Conservation (phyloP, 2,113 vertebrate genomes). For the Clinocottus analis region DNA sequence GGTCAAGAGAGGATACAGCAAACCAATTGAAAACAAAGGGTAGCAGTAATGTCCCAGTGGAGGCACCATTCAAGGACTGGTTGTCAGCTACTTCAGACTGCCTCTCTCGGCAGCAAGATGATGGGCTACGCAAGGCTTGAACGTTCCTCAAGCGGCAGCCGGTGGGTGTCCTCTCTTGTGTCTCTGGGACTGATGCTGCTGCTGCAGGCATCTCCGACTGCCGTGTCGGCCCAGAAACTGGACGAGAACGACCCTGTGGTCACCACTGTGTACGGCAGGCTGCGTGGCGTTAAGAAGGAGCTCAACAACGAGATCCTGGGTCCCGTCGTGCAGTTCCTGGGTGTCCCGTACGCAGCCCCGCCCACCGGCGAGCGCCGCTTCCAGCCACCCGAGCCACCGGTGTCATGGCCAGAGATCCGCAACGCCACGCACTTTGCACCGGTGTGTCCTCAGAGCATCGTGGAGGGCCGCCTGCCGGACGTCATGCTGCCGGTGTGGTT, state of each 20-base stretch:
- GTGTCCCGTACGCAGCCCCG: constrained; percentile 95
- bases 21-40: constrained; percentile 31
- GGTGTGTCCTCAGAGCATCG: constrained; percentile 97
- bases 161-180: constrained; percentile 73
- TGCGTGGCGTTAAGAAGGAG: constrained; percentile 97
- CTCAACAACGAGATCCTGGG: constrained; percentile 98
- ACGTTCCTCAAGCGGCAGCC: constrained; percentile 75
- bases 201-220: constrained; percentile 82
- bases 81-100: constrained; percentile 44
- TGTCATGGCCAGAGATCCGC: constrained; percentile 91
- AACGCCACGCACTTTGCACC: constrained; percentile 97
- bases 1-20: constrained; percentile 22
- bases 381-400: constrained; percentile 93
- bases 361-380: constrained; percentile 95
- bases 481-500: constrained; percentile 99
- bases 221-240: constrained; percentile 87
- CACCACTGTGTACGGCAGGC: constrained; percentile 90
- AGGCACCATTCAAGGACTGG: constrained; percentile 48
- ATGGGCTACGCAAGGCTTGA: constrained; percentile 39
- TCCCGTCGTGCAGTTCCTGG: constrained; percentile 96
- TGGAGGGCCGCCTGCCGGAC: constrained; percentile 96
- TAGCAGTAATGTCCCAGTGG: constrained; percentile 62
- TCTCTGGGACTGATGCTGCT: constrained; percentile 84
- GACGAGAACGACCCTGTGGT: constrained; percentile 95
- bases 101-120: constrained; percentile 26